Evolutionary conservation across 92 coral and sea anemone species (phyloP), one percentile per base, ranked within the genome.

Genomic region (Chrysogorgia sp.): DNA sequence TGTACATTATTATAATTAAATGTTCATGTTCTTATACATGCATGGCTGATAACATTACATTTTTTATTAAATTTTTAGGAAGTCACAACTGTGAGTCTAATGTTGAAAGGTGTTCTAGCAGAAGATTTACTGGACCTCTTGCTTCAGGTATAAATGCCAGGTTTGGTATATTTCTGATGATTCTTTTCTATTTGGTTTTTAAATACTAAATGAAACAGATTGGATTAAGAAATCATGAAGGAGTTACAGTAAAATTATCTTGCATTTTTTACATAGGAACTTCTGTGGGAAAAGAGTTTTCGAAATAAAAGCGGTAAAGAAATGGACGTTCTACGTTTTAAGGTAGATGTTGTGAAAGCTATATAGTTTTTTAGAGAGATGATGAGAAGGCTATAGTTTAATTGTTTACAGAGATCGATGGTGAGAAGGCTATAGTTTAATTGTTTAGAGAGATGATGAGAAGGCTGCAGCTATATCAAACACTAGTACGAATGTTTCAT

Each of bases 241-340:
- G 43, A 37, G n/a, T n/a, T n/a, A n/a, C n/a, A n/a, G n/a, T n/a
- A n/a, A n/a, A n/a, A n/a, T n/a, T n/a, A n/a, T n/a, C n/a, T 37
- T 37, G 43, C 12, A 37, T 37, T 37, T 37, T 37, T 37, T 4
- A 37, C 43, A 25, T 24, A 90, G 90, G 93, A 90, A 50, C 41
- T 90, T 3, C 77, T 90, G 26, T 90, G 93, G 93, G 93, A 90
- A 56, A 90, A 90, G 69, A 78, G 55, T 35, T 67, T 90, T 75
- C 74, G 32, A 23, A 67, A 75, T 77, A 26, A 43, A 40, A 55
- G 32, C 21, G 93, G 90, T 2, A 68, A 84, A 75, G 41, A 31
- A 37, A 90, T 90, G 86, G 93, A 89, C 59, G 80, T 89, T 65
- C 80, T 89, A 19, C 90, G 93, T 34, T 84, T 89, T 55, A 89